A percentile compares a stretch with the other conserved stretches of the same genome.
Evolutionary conservation across 1,140 invertebrate genomes (phyloP).

Genomic region (Sesamia nonagrioides): DNA sequence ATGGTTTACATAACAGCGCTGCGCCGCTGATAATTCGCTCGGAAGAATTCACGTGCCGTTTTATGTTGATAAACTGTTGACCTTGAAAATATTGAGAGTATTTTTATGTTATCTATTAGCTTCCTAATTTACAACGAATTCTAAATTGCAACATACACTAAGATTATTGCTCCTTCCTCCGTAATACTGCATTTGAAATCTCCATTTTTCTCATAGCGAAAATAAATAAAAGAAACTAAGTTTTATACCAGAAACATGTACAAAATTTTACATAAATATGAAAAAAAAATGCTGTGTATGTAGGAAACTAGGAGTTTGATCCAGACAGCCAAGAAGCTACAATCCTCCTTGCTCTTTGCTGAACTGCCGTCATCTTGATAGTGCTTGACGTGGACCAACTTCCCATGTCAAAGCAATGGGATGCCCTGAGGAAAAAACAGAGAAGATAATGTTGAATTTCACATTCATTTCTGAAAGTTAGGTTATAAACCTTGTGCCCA

Average conservation of each 20-base stretch:
- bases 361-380: constrained; percentile 88
- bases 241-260: background rate
- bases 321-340: constrained; percentile 88
- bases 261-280: background rate
- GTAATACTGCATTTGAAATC: no score
- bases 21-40: background rate
- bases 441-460: background rate
- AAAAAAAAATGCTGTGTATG: background rate
- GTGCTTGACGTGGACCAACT: constrained; percentile 86
- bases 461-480: no score
- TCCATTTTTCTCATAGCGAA: no score
- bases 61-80: constrained; percentile 33
- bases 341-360: constrained; percentile 86
- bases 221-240: no score
- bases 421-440: constrained; percentile 87
- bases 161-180: no score
- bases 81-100: background rate
- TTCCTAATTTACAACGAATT: background rate
- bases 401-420: constrained; percentile 93
- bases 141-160: background rate
- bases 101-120: background rate
- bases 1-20: background rate
- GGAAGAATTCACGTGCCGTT: background rate
- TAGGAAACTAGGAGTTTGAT: background rate
- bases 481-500: no score